Conservation (phyloP, 2,888 invertebrate species). For the Zaprionus obscuricornis region DNA sequence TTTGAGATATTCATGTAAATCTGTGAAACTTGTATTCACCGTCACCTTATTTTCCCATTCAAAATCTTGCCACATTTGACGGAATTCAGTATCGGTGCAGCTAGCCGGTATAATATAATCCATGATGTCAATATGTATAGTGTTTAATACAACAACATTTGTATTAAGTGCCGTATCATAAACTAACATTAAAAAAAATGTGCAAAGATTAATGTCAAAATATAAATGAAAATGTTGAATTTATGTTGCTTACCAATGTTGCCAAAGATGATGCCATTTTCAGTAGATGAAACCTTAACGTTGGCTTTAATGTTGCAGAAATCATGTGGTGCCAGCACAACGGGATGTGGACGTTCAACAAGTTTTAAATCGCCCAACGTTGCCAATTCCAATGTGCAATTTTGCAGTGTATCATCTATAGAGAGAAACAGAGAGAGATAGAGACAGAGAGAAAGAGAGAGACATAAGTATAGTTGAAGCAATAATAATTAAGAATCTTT, state of each 20-base stretch:
- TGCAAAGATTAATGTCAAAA: not conserved
- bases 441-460: not conserved
- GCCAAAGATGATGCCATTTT: constrained; percentile 99
- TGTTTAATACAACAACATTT: constrained; percentile 98
- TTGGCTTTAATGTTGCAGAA: constrained; percentile 99
- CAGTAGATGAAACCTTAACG: constrained; percentile 99
- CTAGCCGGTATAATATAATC: constrained; percentile 98
- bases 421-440: not conserved
- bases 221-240: not conserved
- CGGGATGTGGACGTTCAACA: constrained; percentile 98
- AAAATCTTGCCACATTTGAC: constrained; percentile 99
- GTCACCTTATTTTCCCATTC: constrained; percentile 99
- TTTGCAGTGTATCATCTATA: constrained; percentile 96
- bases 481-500: no score
- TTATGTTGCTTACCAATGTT: constrained; percentile 90
- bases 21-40: constrained; percentile 96
- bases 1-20: constrained; percentile 95
- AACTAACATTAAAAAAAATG: constrained; percentile 85
- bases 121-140: constrained; percentile 99
- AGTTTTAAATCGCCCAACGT: constrained; percentile 98
- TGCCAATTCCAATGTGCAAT: constrained; percentile 98
- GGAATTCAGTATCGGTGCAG: constrained; percentile 97
- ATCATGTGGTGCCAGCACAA: constrained; percentile 98
- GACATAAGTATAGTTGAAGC: not conserved
- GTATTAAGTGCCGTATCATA: constrained; percentile 92